These are phyloP conservation scores for Dicrostonyx torquatus DNA, from an alignment of 2,797 vertebrate species.

Conservation along the genomic window DNA sequence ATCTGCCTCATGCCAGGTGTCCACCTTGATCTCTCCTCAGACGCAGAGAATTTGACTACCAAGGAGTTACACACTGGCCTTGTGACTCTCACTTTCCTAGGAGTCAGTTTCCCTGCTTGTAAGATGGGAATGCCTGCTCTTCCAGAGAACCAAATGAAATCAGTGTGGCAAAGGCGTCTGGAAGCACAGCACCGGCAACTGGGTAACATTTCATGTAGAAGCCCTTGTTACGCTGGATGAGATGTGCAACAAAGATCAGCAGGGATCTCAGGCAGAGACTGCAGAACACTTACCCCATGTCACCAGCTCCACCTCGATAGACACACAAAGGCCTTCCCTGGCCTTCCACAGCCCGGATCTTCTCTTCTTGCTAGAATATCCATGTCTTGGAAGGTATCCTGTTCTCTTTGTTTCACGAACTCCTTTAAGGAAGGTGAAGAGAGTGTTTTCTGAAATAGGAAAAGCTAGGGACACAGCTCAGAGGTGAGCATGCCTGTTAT, in stretches of 20 bases:
- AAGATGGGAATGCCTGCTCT: neutral
- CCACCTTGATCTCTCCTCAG: neutral
- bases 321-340: neutral
- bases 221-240: neutral
- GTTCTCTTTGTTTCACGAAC: neutral
- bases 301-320: neutral
- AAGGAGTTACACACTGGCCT: neutral
- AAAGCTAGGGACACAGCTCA: neutral
- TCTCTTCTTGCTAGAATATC: neutral
- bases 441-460: constrained; percentile 3
- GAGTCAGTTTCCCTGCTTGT: constrained; percentile 2
- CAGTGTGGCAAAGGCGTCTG: neutral
- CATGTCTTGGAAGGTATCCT: constrained; percentile 18
- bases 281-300: neutral
- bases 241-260: neutral
- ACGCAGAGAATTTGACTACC: neutral
- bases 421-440: neutral
- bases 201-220: neutral
- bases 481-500: neutral
- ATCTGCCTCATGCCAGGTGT: too few relatives aligned
- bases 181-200: neutral
- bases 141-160: neutral
- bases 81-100: neutral
- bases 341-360: neutral
- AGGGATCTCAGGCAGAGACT: neutral